Base-by-base conservation (phyloP, 2,797 vertebrate genomes). In the Paguma larvata region DNA sequence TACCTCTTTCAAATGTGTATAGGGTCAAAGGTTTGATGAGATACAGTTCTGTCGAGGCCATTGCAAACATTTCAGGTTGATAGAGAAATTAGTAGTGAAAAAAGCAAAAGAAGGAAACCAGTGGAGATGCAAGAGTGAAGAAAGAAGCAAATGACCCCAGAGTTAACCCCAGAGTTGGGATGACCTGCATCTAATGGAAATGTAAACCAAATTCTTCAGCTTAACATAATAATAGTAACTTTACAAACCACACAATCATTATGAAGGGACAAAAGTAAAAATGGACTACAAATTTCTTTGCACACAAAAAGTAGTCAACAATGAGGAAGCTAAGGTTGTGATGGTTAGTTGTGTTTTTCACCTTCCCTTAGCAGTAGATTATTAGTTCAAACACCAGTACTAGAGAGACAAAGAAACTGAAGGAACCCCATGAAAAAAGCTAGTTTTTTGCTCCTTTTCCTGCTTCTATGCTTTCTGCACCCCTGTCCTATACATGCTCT, bases 1-100 rank as follows among this genome's bases (percentile, higher is more conserved):
- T 83, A 67, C 38, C 2, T 94, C 53, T 92, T 3, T 7, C 5
- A 80, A 96, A 46, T 59, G n/a, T 2, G 80, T 19, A 19, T 53
- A 53, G 53, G 11, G 12, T 53, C 85, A 72, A 95, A 77, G 19
- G 16, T 80, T 73, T 92, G 62, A 78, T 63, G 51, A 85, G 11
- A 73, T 32, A 56, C 9, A 73, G 0, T 85, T 80, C 53, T 93
- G 10, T 85, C 4, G 21, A 92, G 48, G 7, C 3, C 44, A 91
- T 30, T 85, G 48, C 65, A 95, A 88, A 62, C 25, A 34, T 67
- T 85, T n/a, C n/a, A 91, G 11, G 32, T 79, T 16, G 30, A 91
- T 15, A 83, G 21, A 79, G 30, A 91, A 91, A 89, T 41, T 68
- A 34, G 25, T 86, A 70, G 51, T 51, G 51, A 87, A 93, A 91